These are phyloP conservation scores for Caenorhabditis afra DNA, from an alignment of 2,888 invertebrate species.

Conservation along the genomic window DNA sequence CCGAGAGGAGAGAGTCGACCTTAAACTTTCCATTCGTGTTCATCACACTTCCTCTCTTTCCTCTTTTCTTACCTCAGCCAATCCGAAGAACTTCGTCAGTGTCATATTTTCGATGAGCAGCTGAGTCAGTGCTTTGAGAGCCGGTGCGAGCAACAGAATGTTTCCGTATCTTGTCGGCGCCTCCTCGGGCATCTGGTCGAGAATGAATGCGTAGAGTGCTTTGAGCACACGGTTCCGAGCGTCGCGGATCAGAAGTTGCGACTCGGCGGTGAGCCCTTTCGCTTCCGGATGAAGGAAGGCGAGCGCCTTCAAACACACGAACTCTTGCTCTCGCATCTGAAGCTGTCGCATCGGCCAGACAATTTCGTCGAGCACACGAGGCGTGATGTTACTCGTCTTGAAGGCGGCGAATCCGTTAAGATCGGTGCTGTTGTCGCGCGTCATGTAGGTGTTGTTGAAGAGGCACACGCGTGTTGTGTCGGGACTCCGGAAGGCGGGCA, in stretches of 20 bases:
- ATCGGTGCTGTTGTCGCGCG: slow-evolving; percentile 68
- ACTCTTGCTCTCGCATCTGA: slow-evolving; percentile 97
- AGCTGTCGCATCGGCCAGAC: slow-evolving; percentile 95
- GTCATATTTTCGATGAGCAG: slow-evolving; percentile 80
- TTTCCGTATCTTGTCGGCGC: slow-evolving; percentile 79
- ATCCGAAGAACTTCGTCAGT: slow-evolving; percentile 79
- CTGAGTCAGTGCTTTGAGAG: slow-evolving; percentile 79
- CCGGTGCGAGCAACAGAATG: slow-evolving; percentile 78
- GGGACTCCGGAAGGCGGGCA: slow-evolving; percentile 79
- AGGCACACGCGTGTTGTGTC: slow-evolving; percentile 75
- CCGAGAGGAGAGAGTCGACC: slow-evolving; percentile 78
- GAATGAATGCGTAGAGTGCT: slow-evolving; percentile 78
- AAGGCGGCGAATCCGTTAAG: slow-evolving; percentile 79
- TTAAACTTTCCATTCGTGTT: slow-evolving; percentile 25
- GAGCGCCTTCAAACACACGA: slow-evolving; percentile 95
- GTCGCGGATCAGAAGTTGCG: slow-evolving; percentile 77
- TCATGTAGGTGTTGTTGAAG: slow-evolving; percentile 79
- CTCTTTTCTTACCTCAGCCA: slow-evolving; percentile 73
- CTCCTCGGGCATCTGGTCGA: slow-evolving; percentile 78
- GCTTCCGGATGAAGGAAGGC: slow-evolving; percentile 94
- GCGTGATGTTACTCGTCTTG: slow-evolving; percentile 78
- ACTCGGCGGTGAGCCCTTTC: slow-evolving; percentile 68
- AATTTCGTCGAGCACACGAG: slow-evolving; percentile 86
- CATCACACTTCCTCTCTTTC: background rate
- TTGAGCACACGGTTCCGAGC: slow-evolving; percentile 79